Conservation (phyloP, 2,888 invertebrate genomes). For the Thymelicus acteon region DNA sequence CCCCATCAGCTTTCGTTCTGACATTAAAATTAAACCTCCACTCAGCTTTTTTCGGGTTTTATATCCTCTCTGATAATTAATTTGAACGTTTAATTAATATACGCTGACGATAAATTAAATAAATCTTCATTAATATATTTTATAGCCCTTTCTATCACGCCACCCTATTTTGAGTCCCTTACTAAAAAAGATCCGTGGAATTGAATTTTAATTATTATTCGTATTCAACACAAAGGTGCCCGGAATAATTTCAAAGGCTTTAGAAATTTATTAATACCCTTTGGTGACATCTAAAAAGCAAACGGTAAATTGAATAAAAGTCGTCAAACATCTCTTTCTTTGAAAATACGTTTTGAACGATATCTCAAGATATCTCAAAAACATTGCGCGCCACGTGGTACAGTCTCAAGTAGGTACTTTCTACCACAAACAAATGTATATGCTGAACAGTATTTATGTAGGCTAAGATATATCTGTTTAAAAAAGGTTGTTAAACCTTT, state of each 20-base stretch:
- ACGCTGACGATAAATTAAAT: too few species aligned
- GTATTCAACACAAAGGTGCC: neutral
- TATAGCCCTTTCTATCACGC: too few species aligned
- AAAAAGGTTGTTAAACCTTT: neutral
- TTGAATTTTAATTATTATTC: too few species aligned
- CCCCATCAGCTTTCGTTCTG: slow-evolving; percentile 6
- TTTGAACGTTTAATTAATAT: too few species aligned
- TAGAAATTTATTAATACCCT: too few species aligned
- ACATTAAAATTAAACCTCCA: neutral
- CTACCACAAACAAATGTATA: neutral
- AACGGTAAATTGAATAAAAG: neutral
- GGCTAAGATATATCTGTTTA: neutral
- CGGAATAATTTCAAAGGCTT: neutral
- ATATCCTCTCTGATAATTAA: neutral
- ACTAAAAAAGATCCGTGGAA: too few species aligned
- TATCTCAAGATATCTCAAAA: neutral
- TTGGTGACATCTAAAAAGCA: neutral
- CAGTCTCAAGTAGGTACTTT: neutral
- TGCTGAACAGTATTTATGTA: neutral
- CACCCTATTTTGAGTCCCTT: too few species aligned
- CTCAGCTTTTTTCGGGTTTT: neutral
- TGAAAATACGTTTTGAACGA: slow-evolving; percentile 3
- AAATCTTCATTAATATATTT: too few species aligned
- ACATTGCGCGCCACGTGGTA: neutral
- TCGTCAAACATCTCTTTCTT: neutral